phyloP scores from a whole-genome alignment of 2,113 vertebrate genomes.

The Erpornis zantholeuca region DNA sequence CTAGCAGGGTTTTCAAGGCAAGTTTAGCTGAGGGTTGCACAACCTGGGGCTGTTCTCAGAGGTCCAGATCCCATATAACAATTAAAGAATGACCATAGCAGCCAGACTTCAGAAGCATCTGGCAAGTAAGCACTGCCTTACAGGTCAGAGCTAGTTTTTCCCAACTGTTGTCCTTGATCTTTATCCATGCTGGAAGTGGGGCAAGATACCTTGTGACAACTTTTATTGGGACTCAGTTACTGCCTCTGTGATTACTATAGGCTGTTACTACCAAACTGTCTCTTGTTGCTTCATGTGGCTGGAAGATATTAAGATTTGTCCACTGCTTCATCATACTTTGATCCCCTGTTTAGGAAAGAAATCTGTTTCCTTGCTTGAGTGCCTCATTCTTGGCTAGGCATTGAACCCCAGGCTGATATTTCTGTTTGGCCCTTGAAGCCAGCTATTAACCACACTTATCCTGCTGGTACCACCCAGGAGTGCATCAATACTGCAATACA shows the following conservation, averaged over 20 bases:
- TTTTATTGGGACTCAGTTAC: background rate
- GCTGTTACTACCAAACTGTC: background rate
- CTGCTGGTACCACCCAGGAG: slow-evolving; percentile 58
- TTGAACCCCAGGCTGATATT: slow-evolving; percentile 40
- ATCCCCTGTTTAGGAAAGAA: slow-evolving; percentile 55
- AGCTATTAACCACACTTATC: slow-evolving; percentile 33
- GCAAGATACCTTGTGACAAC: slow-evolving; percentile 8
- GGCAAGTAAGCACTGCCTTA: background rate
- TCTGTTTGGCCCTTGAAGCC: slow-evolving; percentile 49
- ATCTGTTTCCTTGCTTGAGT: slow-evolving; percentile 8
- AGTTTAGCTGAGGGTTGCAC: background rate
- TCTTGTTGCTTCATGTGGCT: slow-evolving; percentile 42
- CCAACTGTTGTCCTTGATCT: background rate
- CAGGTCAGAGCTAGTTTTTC: slow-evolving; percentile 5
- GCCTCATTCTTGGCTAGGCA: slow-evolving; percentile 9
- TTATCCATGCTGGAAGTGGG: background rate
- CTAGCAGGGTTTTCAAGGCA: background rate
- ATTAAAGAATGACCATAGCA: background rate
- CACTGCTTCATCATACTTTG: slow-evolving; percentile 16
- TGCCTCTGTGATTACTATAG: background rate
- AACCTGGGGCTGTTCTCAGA: background rate
- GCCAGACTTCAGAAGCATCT: background rate
- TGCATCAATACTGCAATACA: slow-evolving; percentile 24
- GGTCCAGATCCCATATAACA: background rate
- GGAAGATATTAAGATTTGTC: slow-evolving; percentile 28